These are phyloP conservation scores for Prionchulus punctatus DNA, from an alignment of 2,888 invertebrate species.

Conservation along the genomic window DNA sequence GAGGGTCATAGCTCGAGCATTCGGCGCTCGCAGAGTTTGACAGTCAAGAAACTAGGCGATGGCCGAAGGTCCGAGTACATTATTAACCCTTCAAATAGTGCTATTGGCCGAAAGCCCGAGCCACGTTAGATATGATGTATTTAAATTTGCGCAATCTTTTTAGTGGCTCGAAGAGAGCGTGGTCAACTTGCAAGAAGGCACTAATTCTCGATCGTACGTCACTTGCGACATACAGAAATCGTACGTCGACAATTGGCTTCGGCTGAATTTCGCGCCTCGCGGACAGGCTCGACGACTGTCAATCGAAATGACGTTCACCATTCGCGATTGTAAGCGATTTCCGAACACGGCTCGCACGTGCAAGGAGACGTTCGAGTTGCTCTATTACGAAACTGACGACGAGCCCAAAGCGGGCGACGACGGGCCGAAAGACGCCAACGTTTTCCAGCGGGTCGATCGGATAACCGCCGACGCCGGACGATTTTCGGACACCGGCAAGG, in stretches of 20 bases:
- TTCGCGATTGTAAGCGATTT: conserved; percentile 82
- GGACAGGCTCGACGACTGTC: conserved; percentile 82
- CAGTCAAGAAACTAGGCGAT: too few relatives aligned
- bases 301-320: conserved; percentile 81
- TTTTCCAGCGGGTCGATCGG: conserved; percentile 61
- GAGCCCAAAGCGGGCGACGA: too few relatives aligned
- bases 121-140: too few relatives aligned
- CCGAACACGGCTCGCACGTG: conserved; percentile 59
- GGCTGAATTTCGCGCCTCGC: conserved; percentile 86
- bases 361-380: conserved; percentile 86
- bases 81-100: too few relatives aligned
- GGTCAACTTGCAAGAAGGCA: conserved; percentile 56
- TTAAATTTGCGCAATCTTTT: too few relatives aligned
- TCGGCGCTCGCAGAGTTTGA: too few relatives aligned
- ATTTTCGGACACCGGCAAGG: conserved; percentile 56
- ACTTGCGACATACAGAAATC: conserved; percentile 69
- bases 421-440: too few relatives aligned
- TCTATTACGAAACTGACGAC: conserved; percentile 56
- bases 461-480: conserved; percentile 87
- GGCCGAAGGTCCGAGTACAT: too few relatives aligned
- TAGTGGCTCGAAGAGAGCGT: conserved; percentile 24
- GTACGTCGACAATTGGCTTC: conserved; percentile 92
- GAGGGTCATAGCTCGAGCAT: too few relatives aligned
- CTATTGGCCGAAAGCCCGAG: too few relatives aligned
- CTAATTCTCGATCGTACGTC: conserved; percentile 88